Evolutionary conservation across 2,888 invertebrate genomes (phyloP).

Genomic region (Theodoxus fluviatilis): DNA sequence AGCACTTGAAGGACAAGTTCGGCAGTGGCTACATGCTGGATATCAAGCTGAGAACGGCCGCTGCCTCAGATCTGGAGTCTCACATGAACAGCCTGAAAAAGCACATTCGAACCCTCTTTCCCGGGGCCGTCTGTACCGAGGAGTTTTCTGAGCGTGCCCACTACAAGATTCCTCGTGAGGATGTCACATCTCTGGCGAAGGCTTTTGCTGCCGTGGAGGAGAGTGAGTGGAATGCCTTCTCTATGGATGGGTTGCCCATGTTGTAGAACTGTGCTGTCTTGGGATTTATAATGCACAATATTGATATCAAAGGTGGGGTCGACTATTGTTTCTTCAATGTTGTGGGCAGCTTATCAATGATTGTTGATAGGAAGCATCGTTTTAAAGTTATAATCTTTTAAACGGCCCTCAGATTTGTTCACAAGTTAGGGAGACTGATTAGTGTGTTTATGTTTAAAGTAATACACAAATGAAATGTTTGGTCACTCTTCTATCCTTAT

Average conservation of each 20-base stretch:
- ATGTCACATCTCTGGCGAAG: slow-evolving; percentile 78
- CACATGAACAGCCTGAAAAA: slow-evolving; percentile 62
- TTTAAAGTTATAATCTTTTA: not conserved
- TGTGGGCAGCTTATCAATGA: too few relatives aligned
- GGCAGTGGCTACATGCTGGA: slow-evolving; percentile 87
- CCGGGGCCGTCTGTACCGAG: slow-evolving; percentile 75
- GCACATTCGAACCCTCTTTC: slow-evolving; percentile 75
- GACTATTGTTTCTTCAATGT: too few relatives aligned
- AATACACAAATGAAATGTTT: not conserved
- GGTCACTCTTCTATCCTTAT: too few relatives aligned
- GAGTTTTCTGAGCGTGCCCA: slow-evolving; percentile 81
- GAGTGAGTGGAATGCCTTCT: too few relatives aligned
- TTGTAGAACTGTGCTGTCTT: too few relatives aligned
- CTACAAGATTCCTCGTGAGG: slow-evolving; percentile 81
- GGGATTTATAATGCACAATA: too few relatives aligned
- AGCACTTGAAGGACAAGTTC: slow-evolving; percentile 84
- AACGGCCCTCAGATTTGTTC: not conserved
- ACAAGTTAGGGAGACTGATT: too few relatives aligned
- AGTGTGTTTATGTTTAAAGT: not conserved
- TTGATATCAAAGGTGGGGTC: too few relatives aligned
- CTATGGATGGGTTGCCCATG: too few relatives aligned
- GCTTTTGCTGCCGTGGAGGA: slow-evolving; percentile 82
- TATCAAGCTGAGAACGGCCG: slow-evolving; percentile 72
- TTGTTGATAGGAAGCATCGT: too few relatives aligned
- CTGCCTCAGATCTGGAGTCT: slow-evolving; percentile 49